Evolutionary conservation across 2,113 vertebrate species (phyloP), one percentile per base, ranked within the genome.

Genomic region (Trochalopteron elliotii): DNA sequence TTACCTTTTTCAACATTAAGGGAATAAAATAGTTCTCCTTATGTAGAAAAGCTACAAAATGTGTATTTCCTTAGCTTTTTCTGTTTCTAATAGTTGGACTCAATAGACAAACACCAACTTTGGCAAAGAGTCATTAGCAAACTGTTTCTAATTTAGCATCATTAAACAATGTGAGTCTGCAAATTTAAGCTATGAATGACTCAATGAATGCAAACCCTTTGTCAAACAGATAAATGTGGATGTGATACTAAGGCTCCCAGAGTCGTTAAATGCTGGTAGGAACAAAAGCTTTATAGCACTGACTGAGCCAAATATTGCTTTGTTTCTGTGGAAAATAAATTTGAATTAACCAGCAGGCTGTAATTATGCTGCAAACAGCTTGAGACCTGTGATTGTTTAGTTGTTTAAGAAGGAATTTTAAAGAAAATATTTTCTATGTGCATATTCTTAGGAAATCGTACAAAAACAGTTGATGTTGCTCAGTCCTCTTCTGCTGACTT

Each of bases 281-380:
- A 92, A 87, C 71, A 95, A 97, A 90, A 92, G 94, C 94, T 78
- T 93, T 83, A 77, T 90, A 93, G 91, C 72, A 76, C 7, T 50
- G 84, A 37, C 84, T 95, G 92, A 93, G 90, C 82, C 93, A 96
- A 95, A 88, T 91, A 87, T 60, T 91, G 82, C 87, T 94, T 96
- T 95, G 59, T 91, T 94, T 97, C 70, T n/a, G 78, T 83, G 60
- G 69, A 96, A 96, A 95, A 91, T 92, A 95, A 93, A 92, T 95
- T 92, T 88, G 86, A 86, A 89, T 93, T 92, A 95, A 93, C 55
- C 86, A 95, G 64, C 7, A 3, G 83, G 91, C 93, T 96, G 68
- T 92, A 94, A 94, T 97, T 97, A 91, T 60, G 61, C 86, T 82
- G 77, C 91, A 87, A 91, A 87, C 86, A 95, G 91, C 87, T 89